Percentiles rank a stretch among this genome's conserved stretches.
phyloP scores from a whole-genome alignment of 2,113 vertebrate species.

The Dascyllus trimaculatus region DNA sequence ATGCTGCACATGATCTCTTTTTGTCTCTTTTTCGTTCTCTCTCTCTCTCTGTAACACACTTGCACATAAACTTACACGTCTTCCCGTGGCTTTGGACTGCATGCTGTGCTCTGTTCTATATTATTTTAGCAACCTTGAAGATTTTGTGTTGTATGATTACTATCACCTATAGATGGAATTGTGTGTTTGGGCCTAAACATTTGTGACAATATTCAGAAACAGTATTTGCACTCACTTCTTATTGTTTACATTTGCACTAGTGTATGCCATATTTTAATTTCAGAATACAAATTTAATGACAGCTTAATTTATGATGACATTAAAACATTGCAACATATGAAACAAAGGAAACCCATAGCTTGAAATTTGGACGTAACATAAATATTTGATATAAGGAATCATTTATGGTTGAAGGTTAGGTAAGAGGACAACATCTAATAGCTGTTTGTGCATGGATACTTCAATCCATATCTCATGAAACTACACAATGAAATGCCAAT shows the following conservation, averaged over 20 bases:
- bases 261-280: neutral
- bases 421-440: too few relatives aligned
- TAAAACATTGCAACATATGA: neutral
- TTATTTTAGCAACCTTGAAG: constrained; percentile 54
- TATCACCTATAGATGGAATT: neutral
- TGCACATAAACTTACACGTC: neutral
- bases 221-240: neutral
- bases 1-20: constrained; percentile 24
- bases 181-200: neutral
- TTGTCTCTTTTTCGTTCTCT: constrained; percentile 31
- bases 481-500: neutral
- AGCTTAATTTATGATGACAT: neutral
- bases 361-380: neutral
- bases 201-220: neutral
- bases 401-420: neutral
- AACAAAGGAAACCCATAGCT: neutral
- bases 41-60: neutral
- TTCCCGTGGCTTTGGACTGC: constrained; percentile 52
- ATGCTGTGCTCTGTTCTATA: constrained; percentile 59
- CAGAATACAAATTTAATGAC: too few relatives aligned
- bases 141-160: constrained; percentile 7
- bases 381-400: neutral
- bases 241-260: too few relatives aligned
- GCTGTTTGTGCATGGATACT: too few relatives aligned
- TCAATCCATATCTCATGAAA: too few relatives aligned